A percentile compares a stretch with the other conserved stretches of the same genome.
phyloP scores from a whole-genome alignment of 2,888 invertebrate species.

The Ernsta delagoae region DNA sequence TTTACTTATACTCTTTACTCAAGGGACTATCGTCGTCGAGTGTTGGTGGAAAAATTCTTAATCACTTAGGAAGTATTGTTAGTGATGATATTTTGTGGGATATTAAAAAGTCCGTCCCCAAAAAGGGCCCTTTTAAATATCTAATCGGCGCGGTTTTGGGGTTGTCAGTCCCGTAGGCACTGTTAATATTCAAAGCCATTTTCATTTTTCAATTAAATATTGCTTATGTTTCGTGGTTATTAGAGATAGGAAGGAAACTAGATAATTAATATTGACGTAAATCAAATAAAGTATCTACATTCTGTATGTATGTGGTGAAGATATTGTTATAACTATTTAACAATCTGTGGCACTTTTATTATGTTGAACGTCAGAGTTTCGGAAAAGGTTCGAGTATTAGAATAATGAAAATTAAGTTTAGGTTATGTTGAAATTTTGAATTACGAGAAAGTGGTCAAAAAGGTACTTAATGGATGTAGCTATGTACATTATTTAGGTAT shows the following conservation, averaged over 20 bases:
- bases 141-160: conserved; percentile 24
- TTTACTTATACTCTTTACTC: not conserved
- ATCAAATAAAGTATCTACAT: too few species aligned
- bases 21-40: not conserved
- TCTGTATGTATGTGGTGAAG: too few species aligned
- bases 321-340: too few species aligned
- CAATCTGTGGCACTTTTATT: too few species aligned
- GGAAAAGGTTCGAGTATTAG: too few species aligned
- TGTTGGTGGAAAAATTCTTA: conserved; percentile 14
- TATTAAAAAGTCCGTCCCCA: conserved; percentile 28
- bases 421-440: too few species aligned
- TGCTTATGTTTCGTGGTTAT: conserved; percentile 5
- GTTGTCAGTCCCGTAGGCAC: conserved; percentile 23
- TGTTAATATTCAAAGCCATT: conserved; percentile 21
- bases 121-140: conserved; percentile 18
- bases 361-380: too few species aligned
- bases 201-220: conserved; percentile 26
- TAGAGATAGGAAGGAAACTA: not conserved
- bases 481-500: too few species aligned
- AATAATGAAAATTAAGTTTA: too few species aligned
- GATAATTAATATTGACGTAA: not conserved
- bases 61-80: conserved; percentile 29
- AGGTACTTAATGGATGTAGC: too few species aligned
- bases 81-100: conserved; percentile 21
- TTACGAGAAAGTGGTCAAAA: too few species aligned